These are phyloP conservation scores for Callyntrura guangdongensis DNA, from an alignment of 2,888 invertebrate genomes.

Conservation along the genomic window DNA sequence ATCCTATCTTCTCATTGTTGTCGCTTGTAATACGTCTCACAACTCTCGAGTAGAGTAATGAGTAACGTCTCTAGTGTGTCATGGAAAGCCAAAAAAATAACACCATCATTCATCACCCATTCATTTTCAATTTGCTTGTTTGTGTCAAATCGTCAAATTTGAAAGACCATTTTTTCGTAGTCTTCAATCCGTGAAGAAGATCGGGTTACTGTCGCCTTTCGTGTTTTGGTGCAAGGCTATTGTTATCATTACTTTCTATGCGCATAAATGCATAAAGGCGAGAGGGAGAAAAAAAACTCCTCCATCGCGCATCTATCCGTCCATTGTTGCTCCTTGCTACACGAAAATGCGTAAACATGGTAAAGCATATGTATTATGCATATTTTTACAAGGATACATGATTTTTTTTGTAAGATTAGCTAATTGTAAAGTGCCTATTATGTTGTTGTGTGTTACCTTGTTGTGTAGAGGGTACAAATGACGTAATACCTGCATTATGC, in stretches of 20 bases:
- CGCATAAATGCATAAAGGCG: background rate
- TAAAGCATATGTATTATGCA: constrained; percentile 60
- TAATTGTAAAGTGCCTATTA: constrained; percentile 45
- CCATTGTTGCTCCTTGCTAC: constrained; percentile 59
- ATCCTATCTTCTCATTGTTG: background rate
- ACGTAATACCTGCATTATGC: background rate
- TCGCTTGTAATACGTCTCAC: background rate
- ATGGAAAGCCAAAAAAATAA: constrained; percentile 59
- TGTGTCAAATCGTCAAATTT: constrained; percentile 23
- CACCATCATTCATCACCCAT: constrained; percentile 46
- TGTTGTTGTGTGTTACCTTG: constrained; percentile 31
- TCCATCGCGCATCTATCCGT: background rate
- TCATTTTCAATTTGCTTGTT: constrained; percentile 53
- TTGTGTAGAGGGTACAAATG: background rate
- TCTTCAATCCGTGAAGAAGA: constrained; percentile 34
- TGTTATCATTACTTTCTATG: background rate
- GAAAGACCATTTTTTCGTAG: background rate
- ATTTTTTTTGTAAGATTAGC: constrained; percentile 47
- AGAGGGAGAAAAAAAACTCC: no score
- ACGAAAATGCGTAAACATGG: constrained; percentile 55
- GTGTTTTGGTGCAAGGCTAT: constrained; percentile 65
- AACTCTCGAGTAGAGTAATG: background rate
- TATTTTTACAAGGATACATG: constrained; percentile 45
- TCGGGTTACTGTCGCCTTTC: constrained; percentile 24
- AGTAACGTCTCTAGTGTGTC: constrained; percentile 38